Conservation (phyloP, 2,888 invertebrate genomes). For the Epicampocera succincta region DNA sequence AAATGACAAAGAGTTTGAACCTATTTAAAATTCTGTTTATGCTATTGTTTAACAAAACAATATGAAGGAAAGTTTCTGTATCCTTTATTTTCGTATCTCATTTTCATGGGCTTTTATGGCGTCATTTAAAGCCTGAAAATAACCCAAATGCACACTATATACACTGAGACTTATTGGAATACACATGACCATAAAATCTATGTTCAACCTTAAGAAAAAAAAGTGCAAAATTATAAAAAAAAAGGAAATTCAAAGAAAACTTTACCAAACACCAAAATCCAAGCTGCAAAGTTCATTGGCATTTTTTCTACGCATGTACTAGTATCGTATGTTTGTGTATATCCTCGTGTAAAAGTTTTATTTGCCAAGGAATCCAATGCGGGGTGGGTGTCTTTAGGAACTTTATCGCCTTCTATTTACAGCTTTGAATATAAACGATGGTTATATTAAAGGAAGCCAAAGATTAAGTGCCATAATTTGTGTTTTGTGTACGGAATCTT, state of each 20-base stretch:
- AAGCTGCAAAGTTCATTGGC: conserved; percentile 41
- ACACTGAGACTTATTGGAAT: conserved; percentile 41
- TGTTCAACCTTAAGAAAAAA: background rate
- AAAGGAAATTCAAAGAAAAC: background rate
- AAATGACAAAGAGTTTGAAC: conserved; percentile 45
- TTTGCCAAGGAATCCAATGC: background rate
- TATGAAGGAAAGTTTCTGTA: background rate
- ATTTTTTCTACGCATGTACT: background rate
- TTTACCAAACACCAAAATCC: conserved; percentile 18
- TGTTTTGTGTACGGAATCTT: conserved; percentile 43
- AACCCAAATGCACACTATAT: conserved; percentile 33
- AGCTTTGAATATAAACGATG: conserved; percentile 29
- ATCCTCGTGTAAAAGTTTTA: background rate
- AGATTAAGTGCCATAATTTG: conserved; percentile 65
- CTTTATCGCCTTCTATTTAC: conserved; percentile 41
- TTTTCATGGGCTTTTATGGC: conserved; percentile 6
- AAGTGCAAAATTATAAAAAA: background rate
- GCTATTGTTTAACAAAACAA: conserved; percentile 37
- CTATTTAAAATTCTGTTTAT: conserved; percentile 58
- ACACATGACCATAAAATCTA: conserved; percentile 50
- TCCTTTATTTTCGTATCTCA: background rate
- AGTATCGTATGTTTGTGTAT: no score
- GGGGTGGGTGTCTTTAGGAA: conserved; percentile 7
- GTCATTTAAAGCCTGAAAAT: conserved; percentile 35
- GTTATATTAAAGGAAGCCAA: conserved; percentile 52